Conservation (phyloP, 92 coral and sea anemone genomes). For the Phymanthus crucifer region DNA sequence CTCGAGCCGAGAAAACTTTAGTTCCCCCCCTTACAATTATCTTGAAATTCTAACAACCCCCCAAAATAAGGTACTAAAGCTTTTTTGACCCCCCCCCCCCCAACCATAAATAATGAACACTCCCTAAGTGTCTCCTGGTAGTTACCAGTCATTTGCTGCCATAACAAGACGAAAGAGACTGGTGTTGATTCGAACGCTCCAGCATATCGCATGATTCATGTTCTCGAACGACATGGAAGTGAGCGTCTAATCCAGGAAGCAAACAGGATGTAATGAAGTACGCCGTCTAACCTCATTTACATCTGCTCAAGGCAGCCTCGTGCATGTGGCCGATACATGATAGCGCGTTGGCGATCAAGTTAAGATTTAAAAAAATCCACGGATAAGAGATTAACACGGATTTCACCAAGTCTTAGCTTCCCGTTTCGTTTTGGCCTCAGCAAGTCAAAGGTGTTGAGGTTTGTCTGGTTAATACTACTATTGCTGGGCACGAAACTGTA, state of each 20-base stretch:
- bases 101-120: too few relatives aligned
- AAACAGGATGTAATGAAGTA: not conserved
- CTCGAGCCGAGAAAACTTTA: too few relatives aligned
- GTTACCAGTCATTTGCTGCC: not conserved
- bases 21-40: too few relatives aligned
- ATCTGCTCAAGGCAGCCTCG: not conserved
- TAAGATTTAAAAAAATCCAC: not conserved
- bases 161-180: not conserved
- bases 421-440: not conserved
- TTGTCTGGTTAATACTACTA: not conserved
- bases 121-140: too few relatives aligned
- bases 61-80: too few relatives aligned
- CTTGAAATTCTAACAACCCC: too few relatives aligned
- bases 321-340: not conserved
- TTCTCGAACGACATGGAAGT: not conserved
- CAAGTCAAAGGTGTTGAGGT: not conserved
- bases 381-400: not conserved
- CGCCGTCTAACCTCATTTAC: not conserved
- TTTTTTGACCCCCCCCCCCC: too few relatives aligned
- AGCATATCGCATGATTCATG: not conserved
- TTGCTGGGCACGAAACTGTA: not conserved
- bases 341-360: not conserved
- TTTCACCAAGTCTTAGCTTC: not conserved
- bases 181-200: not conserved
- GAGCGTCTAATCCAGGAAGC: not conserved